A percentile compares a stretch with the other conserved stretches of the same genome.
Evolutionary conservation across 2,888 invertebrate genomes (phyloP).

Genomic region (Acanthococcus lagerstroemiae): DNA sequence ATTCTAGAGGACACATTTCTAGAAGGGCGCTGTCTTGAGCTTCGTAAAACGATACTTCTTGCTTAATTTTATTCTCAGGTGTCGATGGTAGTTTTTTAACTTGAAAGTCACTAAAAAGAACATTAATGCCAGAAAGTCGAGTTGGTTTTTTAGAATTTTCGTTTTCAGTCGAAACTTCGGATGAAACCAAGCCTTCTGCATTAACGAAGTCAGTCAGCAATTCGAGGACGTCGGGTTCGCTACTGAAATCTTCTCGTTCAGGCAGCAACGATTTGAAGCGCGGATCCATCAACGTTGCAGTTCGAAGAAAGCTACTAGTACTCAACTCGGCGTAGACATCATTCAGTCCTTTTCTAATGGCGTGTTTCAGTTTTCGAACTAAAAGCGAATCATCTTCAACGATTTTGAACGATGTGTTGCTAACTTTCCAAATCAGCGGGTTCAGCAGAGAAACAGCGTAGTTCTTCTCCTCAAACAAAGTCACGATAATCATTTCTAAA

Average conservation of each 20-base stretch:
- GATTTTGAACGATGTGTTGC: conserved; percentile 43
- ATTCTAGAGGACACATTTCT: conserved; percentile 44
- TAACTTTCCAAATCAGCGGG: conserved; percentile 45
- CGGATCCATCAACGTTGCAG: conserved; percentile 45
- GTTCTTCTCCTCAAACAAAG: conserved; percentile 45
- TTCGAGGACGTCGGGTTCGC: conserved; percentile 34
- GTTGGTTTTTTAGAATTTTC: neutral
- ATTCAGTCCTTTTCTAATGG: conserved; percentile 41
- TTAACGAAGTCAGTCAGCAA: conserved; percentile 42
- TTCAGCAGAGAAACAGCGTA: conserved; percentile 45
- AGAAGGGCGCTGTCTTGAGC: conserved; percentile 44
- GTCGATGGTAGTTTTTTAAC: conserved; percentile 41
- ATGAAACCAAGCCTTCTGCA: conserved; percentile 37
- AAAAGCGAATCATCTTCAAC: conserved; percentile 42
- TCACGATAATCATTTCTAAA: conserved; percentile 46
- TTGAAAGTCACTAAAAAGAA: conserved; percentile 11
- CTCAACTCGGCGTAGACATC: conserved; percentile 41
- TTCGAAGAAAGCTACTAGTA: conserved; percentile 43
- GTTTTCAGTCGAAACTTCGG: neutral
- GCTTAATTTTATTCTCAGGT: conserved; percentile 43
- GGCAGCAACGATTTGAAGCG: conserved; percentile 43
- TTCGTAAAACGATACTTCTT: conserved; percentile 45
- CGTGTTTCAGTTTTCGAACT: conserved; percentile 42
- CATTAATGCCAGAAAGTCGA: conserved; percentile 19
- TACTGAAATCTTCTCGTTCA: conserved; percentile 12